Percentiles rank a stretch among this genome's conserved stretches.
These are phyloP conservation scores for Troides helena DNA, from an alignment of 2,888 invertebrate species.

Conservation along the genomic window DNA sequence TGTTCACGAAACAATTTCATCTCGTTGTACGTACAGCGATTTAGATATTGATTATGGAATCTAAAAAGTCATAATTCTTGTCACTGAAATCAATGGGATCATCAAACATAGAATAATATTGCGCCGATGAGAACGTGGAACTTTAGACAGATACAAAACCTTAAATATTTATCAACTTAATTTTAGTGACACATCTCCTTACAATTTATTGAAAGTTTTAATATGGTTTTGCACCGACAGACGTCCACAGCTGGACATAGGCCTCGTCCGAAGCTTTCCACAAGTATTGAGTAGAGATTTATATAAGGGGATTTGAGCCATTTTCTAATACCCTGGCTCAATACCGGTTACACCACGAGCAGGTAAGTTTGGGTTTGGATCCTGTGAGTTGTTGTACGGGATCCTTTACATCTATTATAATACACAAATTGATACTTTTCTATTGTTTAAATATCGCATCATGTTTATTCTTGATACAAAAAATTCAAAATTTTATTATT, in stretches of 20 bases:
- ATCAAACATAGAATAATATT: neutral
- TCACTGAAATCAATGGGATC: neutral
- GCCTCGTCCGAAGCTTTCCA: too few species aligned
- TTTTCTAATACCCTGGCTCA: too few species aligned
- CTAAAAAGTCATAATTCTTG: neutral
- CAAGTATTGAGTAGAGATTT: too few species aligned
- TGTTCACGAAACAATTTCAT: constrained; percentile 35
- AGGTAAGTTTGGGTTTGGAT: too few species aligned
- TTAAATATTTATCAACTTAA: neutral
- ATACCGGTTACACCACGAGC: too few species aligned
- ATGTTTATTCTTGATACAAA: neutral
- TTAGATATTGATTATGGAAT: constrained; percentile 35
- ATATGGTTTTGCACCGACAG: too few species aligned
- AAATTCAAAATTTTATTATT: neutral
- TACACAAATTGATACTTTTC: neutral
- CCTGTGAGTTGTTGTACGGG: too few species aligned
- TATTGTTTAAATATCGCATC: neutral
- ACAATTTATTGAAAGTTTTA: too few species aligned
- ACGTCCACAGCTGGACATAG: too few species aligned
- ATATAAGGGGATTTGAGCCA: too few species aligned
- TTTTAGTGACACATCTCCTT: too few species aligned
- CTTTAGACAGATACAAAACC: neutral
- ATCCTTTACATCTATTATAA: too few species aligned
- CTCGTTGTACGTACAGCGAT: constrained; percentile 14
- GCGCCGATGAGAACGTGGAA: neutral